A percentile compares a stretch with the other conserved stretches of the same genome.
These are phyloP conservation scores for Atherinomorus stipes DNA, from an alignment of 2,113 vertebrate genomes.

Conservation along the genomic window DNA sequence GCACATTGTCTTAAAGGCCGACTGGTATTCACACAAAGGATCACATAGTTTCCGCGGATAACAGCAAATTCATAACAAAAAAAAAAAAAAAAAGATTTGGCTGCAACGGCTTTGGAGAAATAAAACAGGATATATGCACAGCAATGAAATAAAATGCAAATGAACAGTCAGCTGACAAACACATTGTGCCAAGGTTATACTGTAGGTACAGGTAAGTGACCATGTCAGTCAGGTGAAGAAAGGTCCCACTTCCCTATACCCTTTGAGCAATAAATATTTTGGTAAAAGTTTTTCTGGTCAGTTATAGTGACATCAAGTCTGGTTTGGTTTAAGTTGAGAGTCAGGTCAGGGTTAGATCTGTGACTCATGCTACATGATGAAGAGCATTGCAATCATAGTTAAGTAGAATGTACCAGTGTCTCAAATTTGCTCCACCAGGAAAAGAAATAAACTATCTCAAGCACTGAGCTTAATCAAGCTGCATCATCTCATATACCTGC, in stretches of 20 bases:
- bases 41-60: conserved; percentile 20
- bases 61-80: conserved; percentile 21
- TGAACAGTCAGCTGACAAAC: conserved; percentile 27
- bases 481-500: conserved; percentile 11
- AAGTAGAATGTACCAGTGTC: conserved; percentile 28
- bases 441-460: conserved; percentile 36
- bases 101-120: conserved; percentile 64
- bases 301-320: background rate
- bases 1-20: conserved; percentile 47
- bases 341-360: conserved; percentile 13
- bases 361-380: conserved; percentile 53
- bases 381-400: conserved; percentile 32
- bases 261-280: conserved; percentile 23
- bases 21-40: conserved; percentile 31
- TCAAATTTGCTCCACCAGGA: conserved; percentile 35
- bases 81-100: conserved; percentile 49
- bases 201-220: conserved; percentile 25
- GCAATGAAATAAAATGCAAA: conserved; percentile 35
- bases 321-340: conserved; percentile 6
- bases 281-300: conserved; percentile 7
- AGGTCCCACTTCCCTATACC: conserved; percentile 20
- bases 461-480: conserved; percentile 42
- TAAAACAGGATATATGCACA: conserved; percentile 27
- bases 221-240: conserved; percentile 24
- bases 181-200: conserved; percentile 28